Evolutionary conservation across 1,140 invertebrate genomes (phyloP), one percentile per base, ranked within the genome.

Genomic region (Diprion similis): DNA sequence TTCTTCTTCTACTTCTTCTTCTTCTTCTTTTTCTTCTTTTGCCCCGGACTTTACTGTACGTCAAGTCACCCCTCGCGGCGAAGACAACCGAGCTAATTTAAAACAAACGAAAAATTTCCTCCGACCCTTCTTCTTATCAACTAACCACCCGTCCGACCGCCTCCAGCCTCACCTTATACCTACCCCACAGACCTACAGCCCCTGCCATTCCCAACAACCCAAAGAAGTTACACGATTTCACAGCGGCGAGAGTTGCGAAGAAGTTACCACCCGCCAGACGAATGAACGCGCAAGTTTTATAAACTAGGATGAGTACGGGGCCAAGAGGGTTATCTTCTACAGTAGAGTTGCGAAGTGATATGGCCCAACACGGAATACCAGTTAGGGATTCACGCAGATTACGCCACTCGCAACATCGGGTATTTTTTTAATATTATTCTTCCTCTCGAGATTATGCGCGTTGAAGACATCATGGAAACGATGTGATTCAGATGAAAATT

Each of bases 241-340:
- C 51, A 15, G 24, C 51, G 51, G 17, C 19, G 66, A 68, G 66
- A 19, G 18, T 68, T 68, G 8, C 66, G 66, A 19, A 68, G 9
- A 45, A 59, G 51, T 59, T 59, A 59, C 51, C n/a, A 59, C 51
- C 24, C 51, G n/a, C 51, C 51, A 59, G 71, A 7, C 15, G 71
- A 66, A 72, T 15, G 71, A 46, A 24, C 65, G 71, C 59, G 13
- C 70, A 75, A 80, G 77, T 81, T 81, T 81, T 81, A 80, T 80
- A 78, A 80, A 81, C 79, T 81, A 72, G 77, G 77, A 81, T 77
- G 79, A 80, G 77, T n/a, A 75, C 73, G 79, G 79, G 77, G 79
- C 78, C 79, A 80, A 80, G 77, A 79, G 79, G 79, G 74, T 71
- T 72, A 78, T 80, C 80, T 81, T 80, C 79, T 79, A 78, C 76